Evolutionary conservation across 2,113 vertebrate species (phyloP), one percentile per base, ranked within the genome.

Genomic region (Seriola rivoliana): DNA sequence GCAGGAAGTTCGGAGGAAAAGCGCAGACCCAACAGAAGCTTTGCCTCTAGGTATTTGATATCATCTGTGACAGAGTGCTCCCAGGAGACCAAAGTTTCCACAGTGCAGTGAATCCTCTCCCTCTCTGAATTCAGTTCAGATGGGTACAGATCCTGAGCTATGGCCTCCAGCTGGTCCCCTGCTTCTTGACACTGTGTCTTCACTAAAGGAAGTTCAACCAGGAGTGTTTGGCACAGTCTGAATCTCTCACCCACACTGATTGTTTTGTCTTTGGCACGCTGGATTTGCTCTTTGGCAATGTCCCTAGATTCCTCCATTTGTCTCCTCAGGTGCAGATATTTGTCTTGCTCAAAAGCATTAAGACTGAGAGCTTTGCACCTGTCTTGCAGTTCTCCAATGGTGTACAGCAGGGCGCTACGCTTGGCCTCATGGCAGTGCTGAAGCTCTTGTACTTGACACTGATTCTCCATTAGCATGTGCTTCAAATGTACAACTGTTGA

Each of bases 141-240:
- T 25, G 92, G 65, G 72, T 85, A 70, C 42, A 97, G 84, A 25
- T 93, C 76, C 23, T 92, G 88, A 59, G 92, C 90, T 57, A 95
- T 95, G 91, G 88, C 88, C 57, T 94, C 95, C 87, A 99, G 82
- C 23, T 95, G 93, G 71, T 95, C 87, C 6, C 93, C 78, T 25
- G 85, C 86, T 38, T 97, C 95, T 67, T 95, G 91, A 74, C 91
- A 95, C 48, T 95, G 94, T 23, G 32, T 75, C 69, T 90, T 94
- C 66, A 95, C 85, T 89, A 96, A 90, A 5, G 96, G 90, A 19
- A 97, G 86, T 85, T 93, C 94, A 58, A 95, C 93, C 46, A 93
- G 90, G 36, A 98, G 85, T 64, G 94, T 87, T 42, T 96, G 95
- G 75, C 91, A 96, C 13, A 83, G 63, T 72, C 86, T 40, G 54